These are phyloP conservation scores for Sigmodon hispidus DNA, from an alignment of 2,113 vertebrate species.

Conservation along the genomic window DNA sequence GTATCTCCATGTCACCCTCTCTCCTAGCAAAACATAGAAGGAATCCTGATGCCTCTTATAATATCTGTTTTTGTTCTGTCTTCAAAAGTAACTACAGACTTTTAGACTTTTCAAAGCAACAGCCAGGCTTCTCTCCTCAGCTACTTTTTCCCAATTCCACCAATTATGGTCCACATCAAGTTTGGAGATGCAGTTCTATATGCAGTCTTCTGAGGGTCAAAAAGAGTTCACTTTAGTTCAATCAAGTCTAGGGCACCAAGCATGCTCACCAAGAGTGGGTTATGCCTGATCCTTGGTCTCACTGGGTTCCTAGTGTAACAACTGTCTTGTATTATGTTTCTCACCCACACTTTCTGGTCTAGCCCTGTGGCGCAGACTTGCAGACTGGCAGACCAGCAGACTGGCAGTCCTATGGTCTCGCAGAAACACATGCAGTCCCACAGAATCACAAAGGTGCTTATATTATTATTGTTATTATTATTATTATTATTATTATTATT, in stretches of 20 bases:
- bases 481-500: no score
- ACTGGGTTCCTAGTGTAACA: not conserved
- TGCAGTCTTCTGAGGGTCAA: not conserved
- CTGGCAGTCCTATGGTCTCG: no score
- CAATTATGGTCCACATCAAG: not conserved
- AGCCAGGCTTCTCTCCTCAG: not conserved
- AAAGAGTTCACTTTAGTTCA: not conserved
- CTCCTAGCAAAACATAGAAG: no score
- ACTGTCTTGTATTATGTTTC: no score
- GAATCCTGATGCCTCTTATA: not conserved
- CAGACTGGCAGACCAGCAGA: no score
- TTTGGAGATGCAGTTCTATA: not conserved
- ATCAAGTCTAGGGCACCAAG: not conserved
- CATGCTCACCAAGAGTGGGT: not conserved
- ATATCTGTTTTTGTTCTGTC: not conserved
- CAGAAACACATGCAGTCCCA: no score
- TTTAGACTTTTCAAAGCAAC: not conserved
- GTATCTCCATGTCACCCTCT: not conserved
- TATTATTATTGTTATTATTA: no score
- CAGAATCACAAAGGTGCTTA: no score
- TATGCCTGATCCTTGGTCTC: not conserved
- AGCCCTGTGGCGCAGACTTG: no score
- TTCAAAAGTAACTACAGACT: not conserved
- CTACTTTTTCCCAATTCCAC: not conserved
- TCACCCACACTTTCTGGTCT: no score